phyloP scores from a whole-genome alignment of 2,113 vertebrate genomes.

The Pteruthius melanotis region DNA sequence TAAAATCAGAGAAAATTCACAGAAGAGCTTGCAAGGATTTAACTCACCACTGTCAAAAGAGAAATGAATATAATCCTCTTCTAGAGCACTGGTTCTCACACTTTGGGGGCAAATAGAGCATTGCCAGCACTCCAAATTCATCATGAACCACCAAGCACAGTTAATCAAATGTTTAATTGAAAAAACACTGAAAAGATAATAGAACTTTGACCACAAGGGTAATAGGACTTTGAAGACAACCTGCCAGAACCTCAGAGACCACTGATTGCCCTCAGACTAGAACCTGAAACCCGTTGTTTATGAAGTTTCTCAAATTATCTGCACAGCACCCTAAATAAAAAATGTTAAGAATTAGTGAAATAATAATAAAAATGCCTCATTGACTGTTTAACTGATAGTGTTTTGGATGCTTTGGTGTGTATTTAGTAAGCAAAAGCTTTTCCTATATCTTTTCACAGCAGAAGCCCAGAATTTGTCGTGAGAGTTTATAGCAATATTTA shows the following conservation, averaged over 20 bases:
- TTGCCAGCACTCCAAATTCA: background rate
- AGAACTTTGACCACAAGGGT: background rate
- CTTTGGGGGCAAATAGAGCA: conserved; percentile 43
- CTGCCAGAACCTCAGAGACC: background rate
- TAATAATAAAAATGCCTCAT: background rate
- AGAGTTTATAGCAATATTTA: background rate
- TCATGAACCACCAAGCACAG: conserved; percentile 35
- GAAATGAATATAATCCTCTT: background rate
- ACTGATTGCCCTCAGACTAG: background rate
- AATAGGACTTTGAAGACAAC: background rate
- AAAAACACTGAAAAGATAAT: conserved; percentile 10
- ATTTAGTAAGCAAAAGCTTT: background rate
- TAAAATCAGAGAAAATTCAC: conserved; percentile 66
- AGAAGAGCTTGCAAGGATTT: conserved; percentile 25
- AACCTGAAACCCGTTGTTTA: background rate
- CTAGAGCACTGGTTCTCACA: conserved; percentile 42
- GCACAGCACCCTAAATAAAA: background rate
- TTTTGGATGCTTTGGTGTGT: background rate
- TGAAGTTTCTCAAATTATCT: background rate
- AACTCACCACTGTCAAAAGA: conserved; percentile 24
- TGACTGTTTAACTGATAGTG: background rate
- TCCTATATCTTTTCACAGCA: background rate
- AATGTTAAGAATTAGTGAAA: background rate
- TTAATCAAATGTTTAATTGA: conserved; percentile 38
- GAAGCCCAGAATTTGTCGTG: background rate